Percentiles rank a stretch among this genome's conserved stretches.
Conservation (phyloP, 2,113 vertebrate species). For the Microcebus griseorufus region DNA sequence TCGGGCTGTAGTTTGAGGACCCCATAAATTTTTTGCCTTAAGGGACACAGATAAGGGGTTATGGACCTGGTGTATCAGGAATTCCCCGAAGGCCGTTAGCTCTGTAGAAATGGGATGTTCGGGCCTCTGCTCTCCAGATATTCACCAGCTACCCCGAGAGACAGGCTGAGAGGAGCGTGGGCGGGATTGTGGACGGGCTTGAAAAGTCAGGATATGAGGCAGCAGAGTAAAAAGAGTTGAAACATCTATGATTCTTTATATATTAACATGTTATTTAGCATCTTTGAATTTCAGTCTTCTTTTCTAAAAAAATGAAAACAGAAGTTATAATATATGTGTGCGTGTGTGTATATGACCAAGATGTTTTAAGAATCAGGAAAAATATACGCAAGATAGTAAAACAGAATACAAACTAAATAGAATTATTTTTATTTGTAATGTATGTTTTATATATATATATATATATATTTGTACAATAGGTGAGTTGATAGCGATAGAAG, state of each 20-base stretch:
- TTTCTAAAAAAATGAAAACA: background rate
- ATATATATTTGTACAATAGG: no score
- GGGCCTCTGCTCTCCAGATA: background rate
- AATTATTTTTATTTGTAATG: background rate
- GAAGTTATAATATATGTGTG: background rate
- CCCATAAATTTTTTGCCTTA: background rate
- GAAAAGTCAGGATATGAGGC: no score
- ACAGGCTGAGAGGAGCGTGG: fast-evolving
- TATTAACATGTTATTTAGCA: background rate
- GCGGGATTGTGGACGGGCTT: background rate
- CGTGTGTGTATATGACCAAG: background rate
- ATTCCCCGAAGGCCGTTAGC: background rate
- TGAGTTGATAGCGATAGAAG: background rate
- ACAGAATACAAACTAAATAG: background rate
- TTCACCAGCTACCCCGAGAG: no score
- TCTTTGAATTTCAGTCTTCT: background rate
- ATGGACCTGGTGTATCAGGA: background rate
- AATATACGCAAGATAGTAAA: background rate
- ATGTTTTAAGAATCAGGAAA: background rate
- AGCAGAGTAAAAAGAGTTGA: background rate
- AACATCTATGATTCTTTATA: background rate
- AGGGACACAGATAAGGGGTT: background rate
- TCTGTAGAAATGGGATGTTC: fast-evolving
- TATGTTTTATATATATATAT: no score
- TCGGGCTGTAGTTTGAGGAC: no score